phyloP scores from a whole-genome alignment of 2,888 invertebrate genomes.

The Pasiphila rectangulata region DNA sequence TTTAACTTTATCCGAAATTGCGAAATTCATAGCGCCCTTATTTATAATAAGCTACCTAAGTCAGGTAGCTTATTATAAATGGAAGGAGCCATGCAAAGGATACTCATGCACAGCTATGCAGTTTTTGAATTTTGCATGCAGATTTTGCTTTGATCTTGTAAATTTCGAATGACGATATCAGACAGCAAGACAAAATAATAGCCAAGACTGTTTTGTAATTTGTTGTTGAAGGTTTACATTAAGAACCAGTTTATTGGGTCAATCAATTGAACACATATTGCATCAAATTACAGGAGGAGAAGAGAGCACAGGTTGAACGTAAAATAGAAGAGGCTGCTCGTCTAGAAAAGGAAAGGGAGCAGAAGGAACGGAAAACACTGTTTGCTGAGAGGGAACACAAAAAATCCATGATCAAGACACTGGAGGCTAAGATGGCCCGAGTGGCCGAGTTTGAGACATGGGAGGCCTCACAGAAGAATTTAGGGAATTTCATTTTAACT shows the following conservation, averaged over 20 bases:
- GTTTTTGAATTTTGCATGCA: too few relatives aligned
- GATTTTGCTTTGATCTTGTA: too few relatives aligned
- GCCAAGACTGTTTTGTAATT: too few relatives aligned
- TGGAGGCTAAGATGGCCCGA: slow-evolving; percentile 94
- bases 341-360: slow-evolving; percentile 89
- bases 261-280: neutral
- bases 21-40: too few relatives aligned
- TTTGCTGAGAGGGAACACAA: slow-evolving; percentile 92
- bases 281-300: slow-evolving; percentile 58
- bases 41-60: too few relatives aligned
- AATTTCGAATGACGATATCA: too few relatives aligned
- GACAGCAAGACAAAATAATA: too few relatives aligned
- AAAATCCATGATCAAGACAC: slow-evolving; percentile 91
- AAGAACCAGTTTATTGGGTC: neutral
- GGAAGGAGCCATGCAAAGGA: too few relatives aligned
- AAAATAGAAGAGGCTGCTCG: slow-evolving; percentile 96
- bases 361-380: slow-evolving; percentile 91
- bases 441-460: slow-evolving; percentile 94
- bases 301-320: slow-evolving; percentile 90
- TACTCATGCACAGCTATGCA: too few relatives aligned
- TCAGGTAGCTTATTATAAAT: too few relatives aligned
- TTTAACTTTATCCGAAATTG: too few relatives aligned
- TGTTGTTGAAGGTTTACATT: neutral
- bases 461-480: slow-evolving; percentile 86
- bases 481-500: slow-evolving; percentile 92